phyloP scores from a whole-genome alignment of 2,888 invertebrate species.

The Melanargia galathea region DNA sequence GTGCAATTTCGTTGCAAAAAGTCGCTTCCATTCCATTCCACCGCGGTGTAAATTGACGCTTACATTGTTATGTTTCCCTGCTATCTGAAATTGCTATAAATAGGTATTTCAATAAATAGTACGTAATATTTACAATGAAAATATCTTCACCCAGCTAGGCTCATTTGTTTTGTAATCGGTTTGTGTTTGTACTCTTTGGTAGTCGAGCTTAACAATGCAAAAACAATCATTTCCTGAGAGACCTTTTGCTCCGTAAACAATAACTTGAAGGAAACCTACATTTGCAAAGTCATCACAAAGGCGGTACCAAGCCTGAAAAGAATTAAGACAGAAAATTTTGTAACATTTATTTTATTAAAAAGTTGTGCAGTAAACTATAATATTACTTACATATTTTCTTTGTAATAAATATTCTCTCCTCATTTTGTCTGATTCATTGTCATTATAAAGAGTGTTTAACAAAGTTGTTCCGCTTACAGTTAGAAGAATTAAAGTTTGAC shows the following conservation, averaged over 20 bases:
- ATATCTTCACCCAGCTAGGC: slow-evolving; percentile 98
- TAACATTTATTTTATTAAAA: background rate
- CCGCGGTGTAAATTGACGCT: too few relatives aligned
- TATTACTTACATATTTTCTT: slow-evolving; percentile 83
- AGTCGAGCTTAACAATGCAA: slow-evolving; percentile 95
- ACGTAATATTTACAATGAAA: slow-evolving; percentile 93
- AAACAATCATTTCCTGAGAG: slow-evolving; percentile 95
- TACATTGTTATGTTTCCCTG: background rate
- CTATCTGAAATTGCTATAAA: too few relatives aligned
- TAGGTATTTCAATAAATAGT: too few relatives aligned
- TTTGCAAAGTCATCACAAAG: slow-evolving; percentile 76
- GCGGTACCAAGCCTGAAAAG: slow-evolving; percentile 73
- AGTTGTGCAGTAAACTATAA: background rate
- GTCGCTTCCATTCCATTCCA: too few relatives aligned
- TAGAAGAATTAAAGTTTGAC: slow-evolving; percentile 89
- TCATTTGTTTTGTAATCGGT: slow-evolving; percentile 97
- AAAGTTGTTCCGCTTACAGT: slow-evolving; percentile 96
- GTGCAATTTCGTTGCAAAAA: too few relatives aligned
- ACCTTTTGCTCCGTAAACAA: slow-evolving; percentile 91
- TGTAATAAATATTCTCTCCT: slow-evolving; percentile 27
- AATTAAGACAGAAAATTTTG: background rate
- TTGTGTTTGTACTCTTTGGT: slow-evolving; percentile 96
- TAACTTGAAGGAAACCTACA: slow-evolving; percentile 94
- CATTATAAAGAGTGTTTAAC: slow-evolving; percentile 91
- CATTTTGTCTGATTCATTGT: slow-evolving; percentile 87